phyloP scores from a whole-genome alignment of 2,888 invertebrate species.

The Sclerodermus sp. region DNA sequence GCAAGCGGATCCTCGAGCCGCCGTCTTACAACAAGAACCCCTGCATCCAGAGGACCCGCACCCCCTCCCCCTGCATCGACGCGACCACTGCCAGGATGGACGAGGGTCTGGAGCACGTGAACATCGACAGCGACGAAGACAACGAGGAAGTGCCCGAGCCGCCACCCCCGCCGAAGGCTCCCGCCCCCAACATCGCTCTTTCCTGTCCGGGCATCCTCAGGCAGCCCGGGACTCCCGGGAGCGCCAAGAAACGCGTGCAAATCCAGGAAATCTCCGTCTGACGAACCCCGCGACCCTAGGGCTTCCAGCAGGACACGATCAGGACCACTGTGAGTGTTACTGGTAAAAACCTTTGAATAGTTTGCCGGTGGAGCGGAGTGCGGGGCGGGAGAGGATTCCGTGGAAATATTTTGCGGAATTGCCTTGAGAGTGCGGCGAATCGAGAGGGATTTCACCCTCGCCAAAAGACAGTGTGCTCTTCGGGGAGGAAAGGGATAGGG shows the following conservation, averaged over 20 bases:
- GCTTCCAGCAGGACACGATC: no score
- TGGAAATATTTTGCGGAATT: no score
- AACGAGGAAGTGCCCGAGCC: conserved; percentile 65
- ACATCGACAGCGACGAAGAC: conserved; percentile 57
- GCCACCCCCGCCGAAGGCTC: conserved; percentile 65
- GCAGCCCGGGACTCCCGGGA: conserved; percentile 72
- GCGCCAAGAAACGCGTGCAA: conserved; percentile 86
- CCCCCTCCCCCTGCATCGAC: conserved; percentile 52
- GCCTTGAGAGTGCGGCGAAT: no score
- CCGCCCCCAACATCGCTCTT: conserved; percentile 56
- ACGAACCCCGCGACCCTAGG: neutral
- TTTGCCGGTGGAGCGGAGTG: no score
- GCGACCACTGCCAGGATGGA: conserved; percentile 45
- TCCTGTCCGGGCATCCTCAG: conserved; percentile 66
- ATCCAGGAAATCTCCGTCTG: conserved; percentile 90
- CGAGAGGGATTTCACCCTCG: no score
- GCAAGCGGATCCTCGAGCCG: conserved; percentile 46
- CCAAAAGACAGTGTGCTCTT: no score
- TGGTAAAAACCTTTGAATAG: no score
- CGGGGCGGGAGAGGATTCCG: no score
- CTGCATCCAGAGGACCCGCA: conserved; percentile 37
- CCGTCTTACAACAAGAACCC: conserved; percentile 45
- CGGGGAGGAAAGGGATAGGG: no score
- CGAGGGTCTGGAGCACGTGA: conserved; percentile 53
- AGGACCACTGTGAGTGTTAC: no score